Base-by-base conservation (phyloP, 2,888 invertebrate genomes). In the Heliconius hortense region DNA sequence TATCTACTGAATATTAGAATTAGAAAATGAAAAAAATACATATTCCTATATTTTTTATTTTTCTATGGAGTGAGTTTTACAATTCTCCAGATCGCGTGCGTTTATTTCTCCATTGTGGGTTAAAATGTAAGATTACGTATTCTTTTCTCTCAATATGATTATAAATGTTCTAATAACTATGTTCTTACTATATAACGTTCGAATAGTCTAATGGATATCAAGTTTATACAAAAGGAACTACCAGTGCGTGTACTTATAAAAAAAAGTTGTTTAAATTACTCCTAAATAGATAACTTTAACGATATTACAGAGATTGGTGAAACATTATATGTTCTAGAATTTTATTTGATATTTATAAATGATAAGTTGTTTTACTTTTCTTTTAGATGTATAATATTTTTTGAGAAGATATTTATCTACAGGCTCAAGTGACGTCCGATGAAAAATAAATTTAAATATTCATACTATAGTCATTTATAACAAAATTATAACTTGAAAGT, bases 211-310 rank as follows among this genome's bases (percentile, higher is more conserved):
- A 70, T 80, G 83, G 84, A 83, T 79, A 83, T 86, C 86, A 84
- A 84, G 85, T 85, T 88, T 92, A 92, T 89, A 87, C 87, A 89
- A 89, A 90, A 93, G 93, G 93, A 93, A 93, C 93, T 93, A 92
- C 89, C 85, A 86, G 89, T 89, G 90, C 88, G 83, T 87, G 84
- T 87, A 88, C 89, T 88, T 88, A 89, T 83, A 67, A 39, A 70
- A 69, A 28, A 75, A 72, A 68, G 63, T 71, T 62, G 72, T 75
- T 75, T 68, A 70, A 66, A 72, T 67, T 77, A 77, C 66, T 39
- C 21, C 75, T 78, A 78, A 72, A 56, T 56, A 69, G 56, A 56
- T 18, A 35, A 73, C 77, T 75, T 75, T 68, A 72, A 73, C 35
- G 26, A 63, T 68, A 67, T 76, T 73, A 77, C 35, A 71, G 64